phyloP scores from a whole-genome alignment of 1,140 invertebrate species.

The Drosophila chauvacae region DNA sequence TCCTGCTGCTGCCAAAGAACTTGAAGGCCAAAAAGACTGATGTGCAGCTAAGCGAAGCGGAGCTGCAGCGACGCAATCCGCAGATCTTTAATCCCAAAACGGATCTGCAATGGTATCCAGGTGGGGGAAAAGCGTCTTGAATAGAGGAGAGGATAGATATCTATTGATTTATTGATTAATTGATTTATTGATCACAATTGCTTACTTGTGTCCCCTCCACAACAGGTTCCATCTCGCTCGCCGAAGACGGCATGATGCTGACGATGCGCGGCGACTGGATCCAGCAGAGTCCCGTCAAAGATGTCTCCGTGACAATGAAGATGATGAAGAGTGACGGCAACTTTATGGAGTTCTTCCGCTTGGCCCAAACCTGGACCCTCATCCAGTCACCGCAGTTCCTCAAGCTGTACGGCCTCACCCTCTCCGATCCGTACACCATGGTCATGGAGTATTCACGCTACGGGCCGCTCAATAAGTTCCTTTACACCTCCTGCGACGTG shows the following conservation, averaged over 20 bases:
- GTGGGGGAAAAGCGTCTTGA: conserved; percentile 62
- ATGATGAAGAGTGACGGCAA: conserved; percentile 88
- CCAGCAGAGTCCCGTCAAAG: conserved; percentile 87
- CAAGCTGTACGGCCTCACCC: conserved; percentile 90
- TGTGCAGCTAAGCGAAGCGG: conserved; percentile 67
- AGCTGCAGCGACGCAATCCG: conserved; percentile 66
- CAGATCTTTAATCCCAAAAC: conserved; percentile 85
- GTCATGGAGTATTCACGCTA: conserved; percentile 91
- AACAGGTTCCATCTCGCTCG: conserved; percentile 87
- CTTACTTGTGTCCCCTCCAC: not conserved
- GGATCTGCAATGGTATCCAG: conserved; percentile 88
- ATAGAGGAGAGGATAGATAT: not conserved
- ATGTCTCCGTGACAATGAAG: conserved; percentile 91
- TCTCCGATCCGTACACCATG: conserved; percentile 90
- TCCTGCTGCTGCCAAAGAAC: conserved; percentile 87
- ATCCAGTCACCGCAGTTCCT: conserved; percentile 90
- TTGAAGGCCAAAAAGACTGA: conserved; percentile 83
- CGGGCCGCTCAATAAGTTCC: conserved; percentile 91
- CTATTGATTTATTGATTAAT: no score
- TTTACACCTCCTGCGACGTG: conserved; percentile 86
- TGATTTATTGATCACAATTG: not conserved
- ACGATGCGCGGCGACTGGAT: conserved; percentile 89
- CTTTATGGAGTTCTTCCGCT: conserved; percentile 90
- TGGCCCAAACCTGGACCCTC: conserved; percentile 90
- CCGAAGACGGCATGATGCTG: conserved; percentile 87